Conservation (phyloP, 1,140 invertebrate genomes). For the Drosophila quadrilineata region DNA sequence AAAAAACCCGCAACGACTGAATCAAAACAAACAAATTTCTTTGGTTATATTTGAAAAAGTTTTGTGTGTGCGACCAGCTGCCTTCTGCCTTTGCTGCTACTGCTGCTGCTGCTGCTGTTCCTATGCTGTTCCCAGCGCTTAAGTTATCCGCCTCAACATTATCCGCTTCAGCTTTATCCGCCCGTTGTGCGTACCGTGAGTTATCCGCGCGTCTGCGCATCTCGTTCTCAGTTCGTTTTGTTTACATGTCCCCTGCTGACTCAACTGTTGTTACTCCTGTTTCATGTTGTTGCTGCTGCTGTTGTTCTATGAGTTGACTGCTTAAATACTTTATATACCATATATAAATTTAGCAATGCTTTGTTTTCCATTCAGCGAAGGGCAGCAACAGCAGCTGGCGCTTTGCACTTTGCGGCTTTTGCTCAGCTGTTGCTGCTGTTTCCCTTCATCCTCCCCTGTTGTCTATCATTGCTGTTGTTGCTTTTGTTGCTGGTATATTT, state of each 20-base stretch:
- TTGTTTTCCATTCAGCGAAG: slow-evolving; percentile 29
- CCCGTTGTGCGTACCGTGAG: neutral
- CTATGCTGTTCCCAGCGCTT: slow-evolving; percentile 48
- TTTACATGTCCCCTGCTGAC: slow-evolving; percentile 45
- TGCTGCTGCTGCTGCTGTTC: slow-evolving; percentile 3
- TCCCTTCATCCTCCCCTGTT: neutral
- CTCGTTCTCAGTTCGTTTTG: slow-evolving; percentile 24
- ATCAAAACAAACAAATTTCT: slow-evolving; percentile 80
- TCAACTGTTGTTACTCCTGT: slow-evolving; percentile 10
- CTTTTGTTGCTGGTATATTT: neutral
- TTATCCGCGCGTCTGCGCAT: slow-evolving; percentile 65
- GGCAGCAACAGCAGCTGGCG: slow-evolving; percentile 4
- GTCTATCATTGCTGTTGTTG: neutral
- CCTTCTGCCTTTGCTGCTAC: slow-evolving; percentile 13
- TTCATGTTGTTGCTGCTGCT: too few species aligned
- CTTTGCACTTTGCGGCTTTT: slow-evolving; percentile 16
- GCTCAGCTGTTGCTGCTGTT: slow-evolving; percentile 53
- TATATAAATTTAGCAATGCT: slow-evolving; percentile 47
- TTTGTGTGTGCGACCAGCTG: slow-evolving; percentile 25
- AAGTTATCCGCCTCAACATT: slow-evolving; percentile 15
- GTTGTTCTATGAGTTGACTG: too few species aligned
- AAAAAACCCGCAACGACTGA: slow-evolving; percentile 80
- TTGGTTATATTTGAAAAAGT: slow-evolving; percentile 75
- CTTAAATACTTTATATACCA: slow-evolving; percentile 53
- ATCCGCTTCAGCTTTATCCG: slow-evolving; percentile 34